Evolutionary conservation across 2,113 vertebrate species (phyloP).

Genomic region (Sylvia atricapilla): DNA sequence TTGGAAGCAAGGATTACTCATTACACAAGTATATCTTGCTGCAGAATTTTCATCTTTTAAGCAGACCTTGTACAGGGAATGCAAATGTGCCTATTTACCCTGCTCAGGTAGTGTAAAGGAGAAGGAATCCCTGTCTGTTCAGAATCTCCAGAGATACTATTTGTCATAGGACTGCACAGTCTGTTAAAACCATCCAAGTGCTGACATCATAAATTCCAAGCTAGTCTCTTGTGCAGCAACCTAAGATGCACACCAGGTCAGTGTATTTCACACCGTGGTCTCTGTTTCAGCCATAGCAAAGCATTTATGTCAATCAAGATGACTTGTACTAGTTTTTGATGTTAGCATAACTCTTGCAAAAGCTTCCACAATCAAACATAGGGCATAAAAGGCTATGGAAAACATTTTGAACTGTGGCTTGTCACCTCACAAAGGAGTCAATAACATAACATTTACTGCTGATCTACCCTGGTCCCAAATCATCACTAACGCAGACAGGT

Average conservation of each 20-base stretch:
- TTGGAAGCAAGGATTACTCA: constrained; percentile 33
- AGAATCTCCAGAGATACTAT: background rate
- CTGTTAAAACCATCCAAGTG: background rate
- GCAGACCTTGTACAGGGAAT: background rate
- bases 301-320: background rate
- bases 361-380: background rate
- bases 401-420: background rate
- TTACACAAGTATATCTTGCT: background rate
- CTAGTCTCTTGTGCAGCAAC: background rate
- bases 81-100: background rate
- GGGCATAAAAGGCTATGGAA: background rate
- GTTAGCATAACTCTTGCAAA: background rate
- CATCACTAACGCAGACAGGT: background rate
- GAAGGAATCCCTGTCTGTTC: background rate
- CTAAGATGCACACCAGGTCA: background rate
- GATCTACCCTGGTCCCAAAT: background rate
- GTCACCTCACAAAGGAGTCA: background rate
- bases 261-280: background rate
- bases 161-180: background rate
- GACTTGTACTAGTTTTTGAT: background rate
- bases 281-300: background rate
- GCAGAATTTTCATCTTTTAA: constrained; percentile 7
- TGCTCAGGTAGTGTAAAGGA: background rate
- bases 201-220: background rate
- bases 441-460: background rate